Evolutionary conservation across 2,113 vertebrate genomes (phyloP), one percentile per base, ranked within the genome.

Genomic region (Uria lomvia): DNA sequence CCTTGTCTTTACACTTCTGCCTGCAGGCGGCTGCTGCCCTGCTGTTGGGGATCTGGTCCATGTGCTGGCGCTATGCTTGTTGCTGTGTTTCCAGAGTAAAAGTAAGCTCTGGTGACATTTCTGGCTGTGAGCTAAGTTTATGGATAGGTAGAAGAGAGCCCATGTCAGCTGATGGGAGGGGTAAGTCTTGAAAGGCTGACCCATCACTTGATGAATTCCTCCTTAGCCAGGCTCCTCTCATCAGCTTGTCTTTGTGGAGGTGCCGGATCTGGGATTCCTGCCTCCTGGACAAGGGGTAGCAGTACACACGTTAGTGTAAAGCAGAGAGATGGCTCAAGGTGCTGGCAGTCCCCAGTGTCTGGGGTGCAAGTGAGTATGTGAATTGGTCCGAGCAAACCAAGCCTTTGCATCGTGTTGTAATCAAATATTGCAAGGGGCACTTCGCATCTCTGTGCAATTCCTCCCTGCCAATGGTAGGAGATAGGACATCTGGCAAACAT

Each of bases 231-330:
- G 56, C 24, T 88, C 11, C 9, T 59, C 34, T 66, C 24, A 8
- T 43, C 1, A 0, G 24, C 32, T 59, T 47, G 10, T 45, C 17
- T 86, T 63, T 1, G 0, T 21, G 40, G 56, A 60, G 52, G 52
- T 59, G 24, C 23, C 0, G 1, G 9, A 19, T 60, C 34, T 49
- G 53, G 19, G 18, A 13, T 34, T 68, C 47, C 66, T 68, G 59
- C 36, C 0, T 6, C 5, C 29, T 24, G 21, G 53, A 24, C 0
- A 1, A 59, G 9, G 8, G 38, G 45, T 22, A 65, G 34, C 38
- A 40, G 56, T 4, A 19, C 14, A 8, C 12, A 2, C 1, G 10
- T 38, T n/a, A 22, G 42, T 4, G 0, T 0, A 8, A 68, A 85
- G 53, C 53, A n/a, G 60, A 60, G 45, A 23, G 11, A 6, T 40